Evolutionary conservation across 2,113 vertebrate species (phyloP), one percentile per base, ranked within the genome.

Genomic region (Thryonomys swinderianus): DNA sequence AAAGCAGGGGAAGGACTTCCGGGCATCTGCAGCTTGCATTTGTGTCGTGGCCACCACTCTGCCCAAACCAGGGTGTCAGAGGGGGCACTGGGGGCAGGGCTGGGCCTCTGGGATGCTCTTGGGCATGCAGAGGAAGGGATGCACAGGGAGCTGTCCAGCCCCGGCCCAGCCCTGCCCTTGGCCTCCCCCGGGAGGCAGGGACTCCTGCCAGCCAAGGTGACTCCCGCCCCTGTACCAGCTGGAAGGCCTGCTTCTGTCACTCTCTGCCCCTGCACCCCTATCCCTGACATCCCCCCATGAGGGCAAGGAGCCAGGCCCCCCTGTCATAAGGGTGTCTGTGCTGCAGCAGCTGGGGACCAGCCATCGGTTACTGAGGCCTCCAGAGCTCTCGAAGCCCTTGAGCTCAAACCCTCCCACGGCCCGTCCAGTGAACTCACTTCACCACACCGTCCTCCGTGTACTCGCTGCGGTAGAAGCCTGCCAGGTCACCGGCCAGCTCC

Each of bases 1-100:
- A 0, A 99, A 99, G 98, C 99, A 99, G 0, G 99, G 99, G 95
- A 99, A 99, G 9, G 99, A 97, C 95, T 99, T 99, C 96, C 99
- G 99, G 20, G 99, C 99, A 0, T 99, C 98, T 0, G 99, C 94
- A 0, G 99, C 98, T 96, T 99, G 98, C 99, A 99, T 99, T 97
- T 99, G 99, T 0, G 99, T 99, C 3, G 99, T 99, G 92, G 99
- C 99, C 53, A 99, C 94, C 88, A 99, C 98, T 98, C 99, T 99
- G 98, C 14, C 20, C 95, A n/a, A 79, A 94, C 45, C 73, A 53
- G 13, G 2, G 7, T 1, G 37, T 96, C 40, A 96, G 73, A 48
- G 10, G 27, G 2, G 14, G 5, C 6, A 6, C 53, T 2, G 4
- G 83, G 42, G 17, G n/a, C 3, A 1, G 32, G 20, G 20, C 20